Percentiles rank a stretch among this genome's conserved stretches.
Conservation (phyloP, 2,888 invertebrate genomes). For the Parnassius smintheus region DNA sequence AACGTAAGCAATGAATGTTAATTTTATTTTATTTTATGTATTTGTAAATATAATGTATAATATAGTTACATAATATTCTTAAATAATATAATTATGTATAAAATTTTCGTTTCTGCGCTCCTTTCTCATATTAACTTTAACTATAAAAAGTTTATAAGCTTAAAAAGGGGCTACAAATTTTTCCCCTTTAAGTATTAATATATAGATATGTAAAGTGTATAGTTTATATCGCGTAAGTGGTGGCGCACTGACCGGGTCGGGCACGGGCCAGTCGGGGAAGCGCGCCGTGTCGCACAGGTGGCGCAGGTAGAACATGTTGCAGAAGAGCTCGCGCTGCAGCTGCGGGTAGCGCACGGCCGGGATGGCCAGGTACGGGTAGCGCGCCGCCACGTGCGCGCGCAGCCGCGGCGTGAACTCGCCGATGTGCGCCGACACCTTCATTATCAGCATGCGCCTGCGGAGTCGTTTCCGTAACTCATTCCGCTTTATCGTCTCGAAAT, state of each 20-base stretch:
- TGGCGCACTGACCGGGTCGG: conserved; percentile 89
- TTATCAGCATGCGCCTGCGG: conserved; percentile 93
- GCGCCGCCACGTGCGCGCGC: conserved; percentile 95
- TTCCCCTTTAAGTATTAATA: too few species aligned
- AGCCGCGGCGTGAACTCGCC: conserved; percentile 98
- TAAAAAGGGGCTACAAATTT: too few species aligned
- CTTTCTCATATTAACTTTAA: too few species aligned
- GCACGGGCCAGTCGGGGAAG: conserved; percentile 99
- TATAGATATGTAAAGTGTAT: too few species aligned
- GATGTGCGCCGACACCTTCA: conserved; percentile 98
- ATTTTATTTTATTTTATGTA: too few species aligned
- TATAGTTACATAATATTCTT: too few species aligned
- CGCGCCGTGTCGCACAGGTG: conserved; percentile 94
- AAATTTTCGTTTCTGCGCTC: too few species aligned
- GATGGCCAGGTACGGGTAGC: conserved; percentile 97
- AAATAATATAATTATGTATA: too few species aligned
- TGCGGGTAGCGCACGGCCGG: conserved; percentile 97
- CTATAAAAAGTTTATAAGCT: too few species aligned
- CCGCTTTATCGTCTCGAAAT: conserved; percentile 76
- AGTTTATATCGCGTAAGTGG: too few species aligned
- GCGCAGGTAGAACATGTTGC: conserved; percentile 98
- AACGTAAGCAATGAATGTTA: too few species aligned
- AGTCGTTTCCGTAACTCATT: conserved; percentile 85
- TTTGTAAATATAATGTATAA: too few species aligned
- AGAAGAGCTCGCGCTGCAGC: conserved; percentile 97